Conservation (phyloP, 1,140 invertebrate genomes). For the Microplitis mediator region DNA sequence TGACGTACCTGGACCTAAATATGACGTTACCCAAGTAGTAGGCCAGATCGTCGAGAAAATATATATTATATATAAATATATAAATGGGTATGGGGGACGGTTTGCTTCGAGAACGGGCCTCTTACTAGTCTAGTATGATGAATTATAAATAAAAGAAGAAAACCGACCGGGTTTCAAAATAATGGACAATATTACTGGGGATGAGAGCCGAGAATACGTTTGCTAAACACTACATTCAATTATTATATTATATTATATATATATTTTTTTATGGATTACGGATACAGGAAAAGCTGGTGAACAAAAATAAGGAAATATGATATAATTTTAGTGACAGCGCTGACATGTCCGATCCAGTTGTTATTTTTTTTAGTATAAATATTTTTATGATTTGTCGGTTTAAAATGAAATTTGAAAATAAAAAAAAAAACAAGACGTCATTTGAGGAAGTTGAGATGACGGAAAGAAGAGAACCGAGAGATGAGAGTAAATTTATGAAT, state of each 20-base stretch:
- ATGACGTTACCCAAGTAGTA: slow-evolving; percentile 52
- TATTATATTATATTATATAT: no score
- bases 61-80: not conserved
- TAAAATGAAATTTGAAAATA: not conserved
- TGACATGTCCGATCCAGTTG: not conserved
- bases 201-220: no score
- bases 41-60: not conserved
- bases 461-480: no score
- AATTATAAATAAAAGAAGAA: no score
- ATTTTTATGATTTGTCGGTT: not conserved
- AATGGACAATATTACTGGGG: no score
- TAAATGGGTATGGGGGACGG: not conserved
- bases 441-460: no score
- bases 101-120: not conserved
- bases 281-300: no score
- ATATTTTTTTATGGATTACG: no score
- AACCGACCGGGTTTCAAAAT: no score
- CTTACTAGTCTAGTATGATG: no score
- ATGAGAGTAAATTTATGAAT: slow-evolving; percentile 18
- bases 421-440: no score
- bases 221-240: no score
- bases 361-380: not conserved
- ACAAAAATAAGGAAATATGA: not conserved
- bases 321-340: slow-evolving; percentile 1
- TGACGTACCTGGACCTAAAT: slow-evolving; percentile 12